Base-by-base conservation (phyloP, 2,797 vertebrate species). In the Tangara arthus region DNA sequence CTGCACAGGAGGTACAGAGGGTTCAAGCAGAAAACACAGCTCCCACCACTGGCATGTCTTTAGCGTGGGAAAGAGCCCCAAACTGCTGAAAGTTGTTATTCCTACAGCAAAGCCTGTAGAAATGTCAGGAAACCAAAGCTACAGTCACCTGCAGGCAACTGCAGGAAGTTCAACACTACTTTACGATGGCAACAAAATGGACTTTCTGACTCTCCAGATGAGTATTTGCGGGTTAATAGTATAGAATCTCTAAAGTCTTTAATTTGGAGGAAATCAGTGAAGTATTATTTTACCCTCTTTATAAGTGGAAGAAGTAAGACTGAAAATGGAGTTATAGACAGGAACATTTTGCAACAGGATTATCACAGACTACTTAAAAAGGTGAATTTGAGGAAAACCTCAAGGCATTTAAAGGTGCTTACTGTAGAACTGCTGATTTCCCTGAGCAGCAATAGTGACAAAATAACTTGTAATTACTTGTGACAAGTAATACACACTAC, bases 381-480 rank as follows among this genome's bases (percentile, higher is more conserved):
- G 75, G 89, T 87, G 94, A 73, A 85, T 77, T 87, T 92, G 94
- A 96, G 89, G 89, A 94, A 96, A 96, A 95, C 81, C 89, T 95
- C 87, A 80, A 82, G 63, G 56, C 68, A 72, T 94, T 93, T 93
- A 93, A 92, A 92, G 71, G 70, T 1, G 1, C 18, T 63, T 86
- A 59, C 41, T 70, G 34, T 23, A 93, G 91, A 87, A 73, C 44
- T 66, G 52, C 47, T 91, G 87, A 95, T 96, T 96, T 94, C 93
- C 94, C 95, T 70, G 26, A 89, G 91, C 24, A 6, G 78, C 60
- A 92, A 68, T 87, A 89, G 75, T 28, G 37, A 93, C 47, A 90
- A 89, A 90, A 93, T 59, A 71, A 61, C 55, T 68, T 87, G 53
- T n/a, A 55, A 55, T n/a, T 55, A n/a, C 20, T 55, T 55, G 32